These are phyloP conservation scores for Falco naumanni DNA, from an alignment of 2,797 vertebrate genomes.

Conservation along the genomic window DNA sequence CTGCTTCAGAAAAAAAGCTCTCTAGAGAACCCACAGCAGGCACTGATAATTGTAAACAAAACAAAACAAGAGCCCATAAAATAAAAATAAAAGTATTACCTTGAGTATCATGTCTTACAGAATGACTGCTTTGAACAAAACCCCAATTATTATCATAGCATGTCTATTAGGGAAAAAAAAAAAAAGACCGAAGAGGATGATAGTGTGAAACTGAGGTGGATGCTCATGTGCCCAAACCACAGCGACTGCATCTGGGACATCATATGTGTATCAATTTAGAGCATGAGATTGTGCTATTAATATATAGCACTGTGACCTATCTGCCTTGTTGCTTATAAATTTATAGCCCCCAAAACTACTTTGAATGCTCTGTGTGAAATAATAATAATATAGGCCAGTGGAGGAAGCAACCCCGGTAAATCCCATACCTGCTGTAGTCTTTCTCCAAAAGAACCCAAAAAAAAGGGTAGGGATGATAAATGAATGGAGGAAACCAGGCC, in stretches of 20 bases:
- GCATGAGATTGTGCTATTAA: background rate
- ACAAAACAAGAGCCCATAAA: conserved; percentile 49
- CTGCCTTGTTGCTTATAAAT: background rate
- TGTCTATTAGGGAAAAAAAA: background rate
- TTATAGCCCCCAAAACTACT: background rate
- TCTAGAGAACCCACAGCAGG: conserved; percentile 18
- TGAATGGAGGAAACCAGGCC: background rate
- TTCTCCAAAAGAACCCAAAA: background rate
- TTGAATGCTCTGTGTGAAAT: background rate
- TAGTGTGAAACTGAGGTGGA: background rate
- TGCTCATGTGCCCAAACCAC: background rate
- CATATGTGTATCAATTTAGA: rapidly evolving
- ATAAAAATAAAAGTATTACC: conserved; percentile 60
- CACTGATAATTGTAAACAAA: conserved; percentile 64
- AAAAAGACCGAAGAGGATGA: background rate
- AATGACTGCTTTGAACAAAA: conserved; percentile 38
- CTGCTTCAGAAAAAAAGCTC: conserved; percentile 32
- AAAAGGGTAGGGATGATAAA: background rate
- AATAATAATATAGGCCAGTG: background rate
- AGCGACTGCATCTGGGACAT: background rate
- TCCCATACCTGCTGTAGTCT: background rate
- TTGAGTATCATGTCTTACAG: conserved; percentile 49
- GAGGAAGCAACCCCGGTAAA: background rate
- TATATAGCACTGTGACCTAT: background rate
- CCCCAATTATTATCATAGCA: background rate